These are phyloP conservation scores for Pollicipes pollicipes DNA, from an alignment of 1,140 invertebrate species.

Conservation along the genomic window DNA sequence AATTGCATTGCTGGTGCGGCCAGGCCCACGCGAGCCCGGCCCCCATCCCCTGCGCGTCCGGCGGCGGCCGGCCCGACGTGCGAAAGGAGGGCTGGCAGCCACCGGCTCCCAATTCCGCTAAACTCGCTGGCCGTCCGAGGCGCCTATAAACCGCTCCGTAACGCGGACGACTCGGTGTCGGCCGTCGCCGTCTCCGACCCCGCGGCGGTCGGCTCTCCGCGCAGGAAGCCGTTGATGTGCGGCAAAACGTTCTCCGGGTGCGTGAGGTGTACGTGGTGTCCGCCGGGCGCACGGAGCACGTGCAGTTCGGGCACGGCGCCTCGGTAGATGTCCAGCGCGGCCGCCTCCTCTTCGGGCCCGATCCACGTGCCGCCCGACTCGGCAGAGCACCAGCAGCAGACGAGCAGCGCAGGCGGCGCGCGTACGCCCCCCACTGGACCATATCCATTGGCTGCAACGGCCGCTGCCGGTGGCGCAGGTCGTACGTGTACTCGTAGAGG, in stretches of 20 bases:
- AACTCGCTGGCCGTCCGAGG: too few species aligned
- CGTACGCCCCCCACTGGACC: not conserved
- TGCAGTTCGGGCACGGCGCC: not conserved
- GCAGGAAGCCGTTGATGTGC: not conserved
- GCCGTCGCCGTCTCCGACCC: too few species aligned
- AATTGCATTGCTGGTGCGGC: too few species aligned
- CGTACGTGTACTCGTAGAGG: not conserved
- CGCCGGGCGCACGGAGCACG: not conserved
- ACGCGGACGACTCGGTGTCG: too few species aligned
- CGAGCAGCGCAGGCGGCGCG: not conserved
- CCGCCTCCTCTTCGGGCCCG: not conserved
- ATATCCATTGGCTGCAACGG: not conserved
- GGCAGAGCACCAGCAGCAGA: not conserved
- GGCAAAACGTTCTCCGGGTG: not conserved
- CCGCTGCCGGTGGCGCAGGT: not conserved
- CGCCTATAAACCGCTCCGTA: too few species aligned
- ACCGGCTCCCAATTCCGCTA: too few species aligned
- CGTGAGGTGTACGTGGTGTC: not conserved
- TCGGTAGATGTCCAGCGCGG: not conserved
- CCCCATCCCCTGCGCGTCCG: too few species aligned
- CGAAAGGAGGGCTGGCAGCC: too few species aligned
- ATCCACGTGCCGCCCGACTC: not conserved
- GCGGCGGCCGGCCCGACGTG: too few species aligned
- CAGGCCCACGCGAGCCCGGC: too few species aligned
- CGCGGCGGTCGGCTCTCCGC: not conserved